Evolutionary conservation across 2,888 invertebrate species (phyloP), one percentile per base, ranked within the genome.

Genomic region (Mystacides longicornis): DNA sequence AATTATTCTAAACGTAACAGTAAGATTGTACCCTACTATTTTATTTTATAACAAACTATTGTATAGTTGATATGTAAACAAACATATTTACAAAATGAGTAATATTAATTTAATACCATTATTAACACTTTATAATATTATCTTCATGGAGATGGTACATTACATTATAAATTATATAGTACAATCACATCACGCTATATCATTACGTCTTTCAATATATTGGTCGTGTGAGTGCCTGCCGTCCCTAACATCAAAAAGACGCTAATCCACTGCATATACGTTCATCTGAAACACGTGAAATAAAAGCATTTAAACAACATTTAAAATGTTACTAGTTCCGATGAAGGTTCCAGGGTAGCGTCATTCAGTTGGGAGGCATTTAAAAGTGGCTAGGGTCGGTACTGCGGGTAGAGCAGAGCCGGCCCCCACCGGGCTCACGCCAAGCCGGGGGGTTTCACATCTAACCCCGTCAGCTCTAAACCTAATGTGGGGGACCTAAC

Each of bases 351-450:
- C 11, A 18, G 9, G 14, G 21, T 16, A 20, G 49, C 23, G 14
- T 37, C 37, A 37, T 37, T 7, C 16, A 37, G 37, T 14, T 37
- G 46, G 50, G 50, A 14, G 27, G 50, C 37, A n/a, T 49, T 31
- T 18, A 31, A 31, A 49, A 42, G 50, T 37, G 49, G 54, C 49
- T 62, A 63, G 57, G 62, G 57, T 57, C 61, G 62, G 58, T 62
- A 62, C 58, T 62, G 62, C 58, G 61, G 63, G 63, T 73, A 73
- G 63, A 72, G 68, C 66, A 73, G 69, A 68, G 72, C 65, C 61
- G 82, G 82, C 80, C 82, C 79, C 85, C 84, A 80, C 83, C 85
- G 81, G 82, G 84, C 85, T 87, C 87, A 87, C 83, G 86, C 86
- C 70, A 86, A 77, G 71, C 83, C 74, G 52, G 79, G 80, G 50